Base-by-base conservation (phyloP, 2,113 vertebrate species). In the Dasypus novemcinctus region DNA sequence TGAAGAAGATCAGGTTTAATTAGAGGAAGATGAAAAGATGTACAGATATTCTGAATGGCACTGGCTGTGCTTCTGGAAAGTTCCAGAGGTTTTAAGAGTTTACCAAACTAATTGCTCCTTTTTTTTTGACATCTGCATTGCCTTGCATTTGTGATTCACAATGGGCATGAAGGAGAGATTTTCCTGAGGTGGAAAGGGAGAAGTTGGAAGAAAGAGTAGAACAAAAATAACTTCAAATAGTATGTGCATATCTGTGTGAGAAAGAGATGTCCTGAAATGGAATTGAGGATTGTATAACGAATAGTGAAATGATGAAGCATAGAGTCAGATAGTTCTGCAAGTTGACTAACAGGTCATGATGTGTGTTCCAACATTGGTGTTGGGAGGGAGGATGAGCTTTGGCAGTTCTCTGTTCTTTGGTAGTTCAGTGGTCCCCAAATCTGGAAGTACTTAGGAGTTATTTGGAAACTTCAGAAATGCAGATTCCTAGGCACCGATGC, bases 111-210 rank as follows among this genome's bases (percentile, higher is more conserved):
- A 59, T 81, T 71, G 75, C n/a, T 72, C 1, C 23, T 21, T 46
- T 66, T 46, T 66, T 49, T 76, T 75, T 57, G 36, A 88, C 7
- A 25, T 74, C 69, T 41, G 18, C 27, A 66, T 49, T 71, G 15
- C 15, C 57, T 95, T 96, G 82, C 23, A 66, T 86, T 80, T 69
- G 17, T 90, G 27, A 66, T 68, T 86, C 23, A 41, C 87, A 79
- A 87, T 64, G 20, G 49, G 8, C 52, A 31, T 49, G 21, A 93
- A 49, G 10, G 38, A 88, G 23, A 87, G 29, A 7, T 63, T 94
- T 93, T 91, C 78, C 41, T 79, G 23, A 68, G 49, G 31, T 72
- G 31, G 23, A 76, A 96, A 54, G 11, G 29, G 33, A 91, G 59
- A 23, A 59, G 23, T 57, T 82, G 52, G 21, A 85, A 66, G 43